Percentiles rank a stretch among this genome's conserved stretches.
phyloP scores from a whole-genome alignment of 37 sponge, comb jelly and placozoan species.

The Spongilla lacustris region DNA sequence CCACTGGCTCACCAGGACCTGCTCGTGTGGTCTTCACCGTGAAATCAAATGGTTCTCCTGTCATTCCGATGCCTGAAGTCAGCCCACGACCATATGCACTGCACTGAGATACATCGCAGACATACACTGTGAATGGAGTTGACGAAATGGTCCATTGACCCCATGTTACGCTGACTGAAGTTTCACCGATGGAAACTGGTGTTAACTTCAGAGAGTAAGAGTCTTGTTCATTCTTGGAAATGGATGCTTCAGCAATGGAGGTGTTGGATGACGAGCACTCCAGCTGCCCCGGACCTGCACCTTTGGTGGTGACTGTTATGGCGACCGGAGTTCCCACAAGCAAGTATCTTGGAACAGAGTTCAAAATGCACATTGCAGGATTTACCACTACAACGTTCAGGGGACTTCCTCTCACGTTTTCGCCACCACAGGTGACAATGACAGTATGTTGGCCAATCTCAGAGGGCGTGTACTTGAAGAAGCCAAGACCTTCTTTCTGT shows the following conservation, averaged over 20 bases:
- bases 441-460: constrained; percentile 77
- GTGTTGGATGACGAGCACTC: constrained; percentile 17
- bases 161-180: constrained; percentile 31
- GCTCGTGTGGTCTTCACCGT: constrained; percentile 67
- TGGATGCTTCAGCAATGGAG: background rate
- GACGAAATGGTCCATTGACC: constrained; percentile 9
- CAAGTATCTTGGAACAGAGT: constrained; percentile 38
- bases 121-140: constrained; percentile 64
- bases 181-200: constrained; percentile 41
- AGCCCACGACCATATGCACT: constrained; percentile 68
- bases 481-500: constrained; percentile 16
- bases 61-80: constrained; percentile 47
- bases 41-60: constrained; percentile 47
- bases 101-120: constrained; percentile 77
- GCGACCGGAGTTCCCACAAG: constrained; percentile 45
- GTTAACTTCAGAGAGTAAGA: constrained; percentile 3
- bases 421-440: constrained; percentile 79
- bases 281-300: constrained; percentile 67
- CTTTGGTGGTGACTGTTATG: constrained; percentile 59
- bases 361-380: constrained; percentile 37
- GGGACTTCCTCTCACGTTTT: constrained; percentile 83
- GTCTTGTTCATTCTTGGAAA: background rate
- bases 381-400: constrained; percentile 48
- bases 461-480: constrained; percentile 53
- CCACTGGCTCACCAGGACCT: constrained; percentile 71